Base-by-base conservation (phyloP, 2,888 invertebrate species). In the Blastobasis lacticolella region DNA sequence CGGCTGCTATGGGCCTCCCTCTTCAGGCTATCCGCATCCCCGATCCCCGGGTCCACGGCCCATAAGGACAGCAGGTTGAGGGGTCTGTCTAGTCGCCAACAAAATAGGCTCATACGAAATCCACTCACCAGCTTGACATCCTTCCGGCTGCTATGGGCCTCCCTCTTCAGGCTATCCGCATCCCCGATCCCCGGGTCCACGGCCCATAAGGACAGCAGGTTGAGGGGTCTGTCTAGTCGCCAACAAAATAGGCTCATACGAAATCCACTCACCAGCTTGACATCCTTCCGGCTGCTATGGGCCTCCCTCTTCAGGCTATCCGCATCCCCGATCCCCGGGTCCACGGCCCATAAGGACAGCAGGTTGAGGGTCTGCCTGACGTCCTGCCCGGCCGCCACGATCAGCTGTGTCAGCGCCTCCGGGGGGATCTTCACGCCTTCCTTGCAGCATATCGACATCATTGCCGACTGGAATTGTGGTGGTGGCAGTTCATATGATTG, bases 321-420 rank as follows among this genome's bases (percentile, higher is more conserved):
- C 0, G 81, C 71, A 8, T 90, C 83, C 37, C 91, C 59, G 1
- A 78, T 72, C 48, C 89, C 89, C 1, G 90, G 83, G 47, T 86
- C 88, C 0, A 92, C 91, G 7, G 93, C 91, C 88, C 95, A 92
- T 88, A 99, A 84, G 0, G 96, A 94, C 53, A 99, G 87, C 71
- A 97, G 92, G 78, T 98, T 97, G 48, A 99, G 90, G 1, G 96
- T 94, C 87, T 99, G 98, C 1, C 99, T 89, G 57, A 99, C 92
- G 77, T 99, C 99, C 68, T 96, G 95, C 69, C 97, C 96, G 8
- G 97, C 94, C 0, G 95, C 94, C 7, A 90, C 83, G 53, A 99
- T 97, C 49, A 99, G 91, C 75, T 95, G 94, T 50, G 92, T 91
- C 10, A 98, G 70, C 50, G 93, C 93, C n/a, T 94, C 93, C 0